Base-by-base conservation (phyloP, 2,797 vertebrate genomes). In the Megaceryle alcyon region DNA sequence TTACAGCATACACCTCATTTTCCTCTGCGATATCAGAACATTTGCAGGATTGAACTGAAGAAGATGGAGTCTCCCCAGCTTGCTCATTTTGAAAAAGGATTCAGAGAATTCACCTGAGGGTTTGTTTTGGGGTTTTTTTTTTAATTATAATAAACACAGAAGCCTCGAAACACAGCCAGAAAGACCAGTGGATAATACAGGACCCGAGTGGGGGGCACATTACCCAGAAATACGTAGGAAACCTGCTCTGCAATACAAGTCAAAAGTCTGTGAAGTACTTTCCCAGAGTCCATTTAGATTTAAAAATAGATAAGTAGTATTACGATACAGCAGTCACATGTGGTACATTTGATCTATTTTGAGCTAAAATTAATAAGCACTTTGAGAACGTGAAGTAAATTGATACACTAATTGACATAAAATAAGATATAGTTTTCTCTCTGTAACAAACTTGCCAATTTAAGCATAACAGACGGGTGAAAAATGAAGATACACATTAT, bases 341-440 rank as follows among this genome's bases (percentile, higher is more conserved):
- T 86, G 60, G 91, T 92, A 91, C 91, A 94, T 96, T 94, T 89
- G 95, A 91, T 94, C 93, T 95, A 94, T 95, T 93, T 91, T 85
- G 94, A 95, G 95, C 96, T 96, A 95, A 97, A 96, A 95, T 96
- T 95, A 97, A 93, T 96, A 96, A 97, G 90, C 86, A 91, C 89
- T 68, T 92, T 29, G 79, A 96, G 92, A 97, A 96, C 5, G 90
- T 94, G 94, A 92, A 96, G 94, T 96, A 94, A 94, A 95, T 93
- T 93, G 90, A 93, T 94, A 96, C 39, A 93, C 86, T 94, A 96
- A 97, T 94, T 96, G 92, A 92, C 73, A 94, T 94, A 97, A 96
- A 95, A 96, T 83, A 92, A 91, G 60, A 41, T 76, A 94, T 31
- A 86, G 87, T 86, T 96, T 94, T 94, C 79, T 84, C 64, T 89